Evolutionary conservation across 2,888 invertebrate species (phyloP).

Genomic region (Mesoligia furuncula): DNA sequence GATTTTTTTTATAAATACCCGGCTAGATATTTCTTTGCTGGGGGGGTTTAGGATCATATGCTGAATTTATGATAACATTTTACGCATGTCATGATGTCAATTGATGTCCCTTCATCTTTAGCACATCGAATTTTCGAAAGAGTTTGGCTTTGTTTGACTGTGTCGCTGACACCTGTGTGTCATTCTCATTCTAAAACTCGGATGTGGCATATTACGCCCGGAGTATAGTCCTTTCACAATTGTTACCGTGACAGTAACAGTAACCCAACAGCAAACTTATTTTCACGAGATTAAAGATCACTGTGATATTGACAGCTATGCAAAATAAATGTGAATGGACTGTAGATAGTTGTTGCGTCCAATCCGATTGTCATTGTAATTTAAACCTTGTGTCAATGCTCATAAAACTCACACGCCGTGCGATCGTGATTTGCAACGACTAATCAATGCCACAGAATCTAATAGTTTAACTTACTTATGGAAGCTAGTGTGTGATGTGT

Average conservation of each 20-base stretch:
- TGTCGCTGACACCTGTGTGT: not conserved
- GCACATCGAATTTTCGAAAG: not conserved
- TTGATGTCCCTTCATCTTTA: not conserved
- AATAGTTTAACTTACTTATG: not conserved
- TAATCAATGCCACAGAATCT: not conserved
- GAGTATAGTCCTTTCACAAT: not conserved
- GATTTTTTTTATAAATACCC: too few species aligned
- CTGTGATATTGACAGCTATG: not conserved
- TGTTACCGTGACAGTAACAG: not conserved
- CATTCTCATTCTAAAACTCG: not conserved
- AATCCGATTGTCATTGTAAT: not conserved
- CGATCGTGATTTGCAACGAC: not conserved
- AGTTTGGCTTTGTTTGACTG: not conserved
- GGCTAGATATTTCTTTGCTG: too few species aligned
- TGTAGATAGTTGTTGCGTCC: not conserved
- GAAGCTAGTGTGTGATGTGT: not conserved
- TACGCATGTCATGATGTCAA: too few species aligned
- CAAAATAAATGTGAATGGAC: not conserved
- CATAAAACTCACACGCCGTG: not conserved
- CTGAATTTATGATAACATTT: not conserved
- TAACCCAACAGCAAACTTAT: not conserved
- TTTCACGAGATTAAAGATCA: not conserved
- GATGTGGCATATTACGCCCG: not conserved
- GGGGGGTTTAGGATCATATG: not conserved
- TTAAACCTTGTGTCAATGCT: conserved; percentile 1